Base-by-base conservation (phyloP, 2,113 vertebrate species). In the Galbula dea region DNA sequence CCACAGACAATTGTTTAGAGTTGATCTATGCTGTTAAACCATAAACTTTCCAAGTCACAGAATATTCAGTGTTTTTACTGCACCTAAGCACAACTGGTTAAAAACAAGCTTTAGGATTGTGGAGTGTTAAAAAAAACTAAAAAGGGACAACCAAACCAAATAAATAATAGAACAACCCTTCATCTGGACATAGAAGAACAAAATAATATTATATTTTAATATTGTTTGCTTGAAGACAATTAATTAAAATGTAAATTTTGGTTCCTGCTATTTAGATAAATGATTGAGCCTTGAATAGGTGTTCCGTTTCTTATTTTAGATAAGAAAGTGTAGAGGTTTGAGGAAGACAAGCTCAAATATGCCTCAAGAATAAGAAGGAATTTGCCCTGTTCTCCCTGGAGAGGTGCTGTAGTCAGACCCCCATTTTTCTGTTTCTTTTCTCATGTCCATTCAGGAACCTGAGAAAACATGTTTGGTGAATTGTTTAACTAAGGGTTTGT, bases 171-270 rank as follows among this genome's bases (percentile, higher is more conserved):
- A 87, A 32, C 12, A 65, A 51, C 10, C 7, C 17, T 87, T 76
- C 43, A 74, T 17, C 7, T 69, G 71, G 78, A 74, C 83, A 43
- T 32, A 68, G 46, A 81, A 73, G 51, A 89, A 62, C 19, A 89
- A 90, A 87, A 85, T 73, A 91, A 79, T 92, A 77, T 49, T 90
- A 75, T 92, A 79, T 89, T 94, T 95, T 92, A 79, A 83, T 87
- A 92, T 76, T 79, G 29, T 91, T 94, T 92, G 59, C 63, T 91
- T 89, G 67, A 73, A 66, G 55, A 87, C 59, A 94, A 96, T 95
- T 95, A 94, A 96, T 92, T 94, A 94, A 94, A 96, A 94, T 94
- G 91, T 94, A 95, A 94, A 94, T 95, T 96, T 95, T 76, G 15
- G 17, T 80, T 86, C 69, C 17, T 82, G 73, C n/a, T 93, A 72